A percentile compares a stretch with the other conserved stretches of the same genome.
phyloP scores from a whole-genome alignment of 1,140 invertebrate species.

The Grapholita molesta region DNA sequence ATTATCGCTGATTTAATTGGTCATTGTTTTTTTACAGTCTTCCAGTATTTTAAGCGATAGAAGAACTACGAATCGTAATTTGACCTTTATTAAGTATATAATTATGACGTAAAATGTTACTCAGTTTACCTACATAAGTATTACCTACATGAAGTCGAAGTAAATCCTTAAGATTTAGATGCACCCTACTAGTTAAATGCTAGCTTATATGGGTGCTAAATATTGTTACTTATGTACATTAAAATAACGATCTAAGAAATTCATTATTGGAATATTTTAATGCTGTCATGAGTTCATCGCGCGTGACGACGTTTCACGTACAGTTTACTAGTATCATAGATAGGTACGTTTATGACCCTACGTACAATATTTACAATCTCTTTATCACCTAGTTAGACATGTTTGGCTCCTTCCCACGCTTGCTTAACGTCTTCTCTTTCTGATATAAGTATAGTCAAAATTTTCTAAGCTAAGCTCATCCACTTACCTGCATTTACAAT shows the following conservation, averaged over 20 bases:
- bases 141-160: slow-evolving; percentile 19
- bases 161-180: slow-evolving; percentile 31
- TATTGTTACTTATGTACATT: slow-evolving; percentile 37
- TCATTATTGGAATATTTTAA: slow-evolving; percentile 11
- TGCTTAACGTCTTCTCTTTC: slow-evolving; percentile 29
- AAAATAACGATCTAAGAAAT: slow-evolving; percentile 13
- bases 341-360: neutral
- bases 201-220: slow-evolving; percentile 58
- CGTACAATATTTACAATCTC: slow-evolving; percentile 7
- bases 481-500: no score
- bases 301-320: neutral
- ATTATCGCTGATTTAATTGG: slow-evolving; percentile 24
- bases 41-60: slow-evolving; percentile 60
- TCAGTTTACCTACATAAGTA: slow-evolving; percentile 3
- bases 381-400: slow-evolving; percentile 36
- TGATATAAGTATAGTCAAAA: neutral
- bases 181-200: slow-evolving; percentile 51
- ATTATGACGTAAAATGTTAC: slow-evolving; percentile 9
- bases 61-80: slow-evolving; percentile 29
- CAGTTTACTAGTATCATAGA: neutral
- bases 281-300: neutral
- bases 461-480: no score
- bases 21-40: slow-evolving; percentile 53
- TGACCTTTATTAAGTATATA: slow-evolving; percentile 26
- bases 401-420: slow-evolving; percentile 40